These are phyloP conservation scores for Enteromius radiatus DNA, from an alignment of 2,797 vertebrate genomes.

Conservation along the genomic window DNA sequence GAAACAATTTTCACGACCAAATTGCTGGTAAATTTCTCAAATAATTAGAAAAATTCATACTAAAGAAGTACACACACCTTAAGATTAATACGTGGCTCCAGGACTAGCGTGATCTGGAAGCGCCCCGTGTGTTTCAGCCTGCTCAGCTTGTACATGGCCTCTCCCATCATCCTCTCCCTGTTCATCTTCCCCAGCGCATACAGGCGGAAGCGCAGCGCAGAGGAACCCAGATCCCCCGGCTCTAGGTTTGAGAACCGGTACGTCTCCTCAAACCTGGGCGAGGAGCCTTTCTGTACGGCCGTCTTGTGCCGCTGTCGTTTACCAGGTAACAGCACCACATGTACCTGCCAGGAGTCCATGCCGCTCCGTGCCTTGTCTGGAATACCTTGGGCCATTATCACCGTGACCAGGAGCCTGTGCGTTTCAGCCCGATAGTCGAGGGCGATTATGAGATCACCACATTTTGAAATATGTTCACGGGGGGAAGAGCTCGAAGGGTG, in stretches of 20 bases:
- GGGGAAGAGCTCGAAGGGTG: constrained; percentile 58
- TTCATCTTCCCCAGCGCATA: constrained; percentile 88
- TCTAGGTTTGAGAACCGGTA: constrained; percentile 87
- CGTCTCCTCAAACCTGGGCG: constrained; percentile 86
- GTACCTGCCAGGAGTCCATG: constrained; percentile 91
- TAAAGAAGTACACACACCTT: constrained; percentile 73
- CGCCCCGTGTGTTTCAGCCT: constrained; percentile 75
- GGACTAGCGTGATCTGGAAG: constrained; percentile 81
- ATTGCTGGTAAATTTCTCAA: neutral
- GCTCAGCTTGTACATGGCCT: constrained; percentile 84
- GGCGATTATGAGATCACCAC: constrained; percentile 86
- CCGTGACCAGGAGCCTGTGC: constrained; percentile 84
- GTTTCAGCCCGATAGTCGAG: constrained; percentile 81
- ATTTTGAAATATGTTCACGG: constrained; percentile 84
- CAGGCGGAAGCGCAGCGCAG: constrained; percentile 88
- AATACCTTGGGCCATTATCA: constrained; percentile 84
- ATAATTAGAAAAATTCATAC: neutral
- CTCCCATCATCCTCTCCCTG: constrained; percentile 93
- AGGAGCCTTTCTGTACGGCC: constrained; percentile 82
- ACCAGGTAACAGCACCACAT: constrained; percentile 86
- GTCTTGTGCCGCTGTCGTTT: constrained; percentile 93
- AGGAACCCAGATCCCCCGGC: constrained; percentile 76
- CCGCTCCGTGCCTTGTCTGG: constrained; percentile 93
- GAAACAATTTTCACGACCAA: neutral
- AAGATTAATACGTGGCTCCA: constrained; percentile 92